A percentile compares a stretch with the other conserved stretches of the same genome.
Conservation (phyloP, 2,113 vertebrate species). For the Nycticebus coucang region DNA sequence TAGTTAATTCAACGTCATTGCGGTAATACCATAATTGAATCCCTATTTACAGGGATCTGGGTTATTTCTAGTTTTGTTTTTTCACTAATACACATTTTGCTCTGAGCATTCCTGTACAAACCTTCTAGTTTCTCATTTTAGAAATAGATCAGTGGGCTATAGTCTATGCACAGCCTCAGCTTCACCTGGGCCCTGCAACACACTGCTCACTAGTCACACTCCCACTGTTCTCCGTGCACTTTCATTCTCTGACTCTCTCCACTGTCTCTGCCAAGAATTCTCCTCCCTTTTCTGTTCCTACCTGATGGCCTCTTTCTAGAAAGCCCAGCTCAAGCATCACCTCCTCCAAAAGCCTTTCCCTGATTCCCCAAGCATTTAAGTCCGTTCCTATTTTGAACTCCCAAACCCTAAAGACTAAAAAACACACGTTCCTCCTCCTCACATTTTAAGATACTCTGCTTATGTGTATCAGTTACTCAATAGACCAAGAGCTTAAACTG, state of each 20-base stretch:
- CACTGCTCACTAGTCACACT: rapidly evolving
- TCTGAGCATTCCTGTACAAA: background rate
- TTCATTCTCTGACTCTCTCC: background rate
- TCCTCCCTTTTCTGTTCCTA: background rate
- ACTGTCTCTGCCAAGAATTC: background rate
- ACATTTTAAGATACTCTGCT: background rate
- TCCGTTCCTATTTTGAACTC: background rate
- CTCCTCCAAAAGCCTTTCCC: background rate
- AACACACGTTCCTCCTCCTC: background rate
- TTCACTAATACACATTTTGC: background rate
- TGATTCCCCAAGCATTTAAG: background rate
- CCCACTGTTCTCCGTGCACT: background rate
- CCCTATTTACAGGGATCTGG: background rate
- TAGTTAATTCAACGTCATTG: background rate
- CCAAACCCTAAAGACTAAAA: background rate
- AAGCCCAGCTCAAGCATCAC: background rate
- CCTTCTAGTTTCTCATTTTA: background rate
- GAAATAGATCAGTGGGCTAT: background rate
- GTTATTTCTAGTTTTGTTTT: background rate
- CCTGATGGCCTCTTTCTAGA: background rate
- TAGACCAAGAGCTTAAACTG: background rate
- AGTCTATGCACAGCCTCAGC: rapidly evolving
- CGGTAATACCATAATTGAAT: too few relatives aligned
- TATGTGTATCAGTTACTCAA: background rate
- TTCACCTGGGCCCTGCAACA: background rate